Base-by-base conservation (phyloP, 1,140 invertebrate species). In the Drosophila sproati region DNA sequence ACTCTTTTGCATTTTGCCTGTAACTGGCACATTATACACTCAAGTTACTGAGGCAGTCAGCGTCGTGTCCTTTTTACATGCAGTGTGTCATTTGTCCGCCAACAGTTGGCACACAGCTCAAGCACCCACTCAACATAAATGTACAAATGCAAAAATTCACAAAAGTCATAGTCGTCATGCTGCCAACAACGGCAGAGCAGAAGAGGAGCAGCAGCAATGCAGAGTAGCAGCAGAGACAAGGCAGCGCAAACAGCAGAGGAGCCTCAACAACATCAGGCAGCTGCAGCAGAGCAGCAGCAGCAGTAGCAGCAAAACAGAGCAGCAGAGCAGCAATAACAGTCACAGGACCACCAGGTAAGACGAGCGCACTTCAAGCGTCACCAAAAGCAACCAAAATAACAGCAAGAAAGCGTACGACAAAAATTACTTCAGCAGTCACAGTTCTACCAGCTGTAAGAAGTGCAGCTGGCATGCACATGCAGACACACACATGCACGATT, bases 301-400 rank as follows among this genome's bases (percentile, higher is more conserved):
- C 1, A 20, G 20, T 20, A 20, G 20, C 20, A 20, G 20, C 20
- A 20, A 20, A 20, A 20, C 20, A 20, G 20, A 20, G 20, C 20
- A 20, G 20, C 20, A 20, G 20, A 20, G 20, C 20, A 20, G 20
- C 20, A 20, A 20, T 20, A 20, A 20, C 20, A 20, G 20, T 20
- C 20, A 20, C 20, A 20, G 20, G 20, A 20, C 20, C 20, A 43
- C 57, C 78, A 62, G 73, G 70, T 75, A 74, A 80, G 63, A 80
- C 61, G 59, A 83, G 81, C 67, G 32, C 70, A 61, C 80, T 85
- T 72, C 29, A 82, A 48, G 77, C 60, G 20, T 48, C 68, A 70
- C 80, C 85, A 54, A 77, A 89, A 88, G 80, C 70, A 80, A 35
- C 70, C 69, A 82, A 87, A 88, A 82, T 83, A 87, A 74, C 82